Evolutionary conservation across 35 echinoderm and acorn worm genomes (phyloP), one percentile per base, ranked within the genome.

Genomic region (Stichopus chloronotus): DNA sequence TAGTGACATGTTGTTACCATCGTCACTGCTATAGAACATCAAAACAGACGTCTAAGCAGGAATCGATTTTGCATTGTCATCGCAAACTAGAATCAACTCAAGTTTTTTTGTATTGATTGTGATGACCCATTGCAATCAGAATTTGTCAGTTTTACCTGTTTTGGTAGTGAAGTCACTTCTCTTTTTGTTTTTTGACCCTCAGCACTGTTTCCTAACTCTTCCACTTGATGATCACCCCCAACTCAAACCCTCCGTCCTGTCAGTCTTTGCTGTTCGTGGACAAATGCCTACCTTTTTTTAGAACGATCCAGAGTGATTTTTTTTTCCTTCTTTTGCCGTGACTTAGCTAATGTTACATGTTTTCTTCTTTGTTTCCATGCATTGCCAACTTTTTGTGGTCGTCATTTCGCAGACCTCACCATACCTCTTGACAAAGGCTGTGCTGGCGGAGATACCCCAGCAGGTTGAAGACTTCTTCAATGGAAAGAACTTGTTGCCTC

Each of bases 381-480:
- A 22, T 5, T 80, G 21, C 10, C 78, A 19, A 80, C 21, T 84
- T 56, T 57, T 55, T 85, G 56, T 58, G 13, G 57, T 85, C 82
- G 55, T 89, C 87, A 14, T 74, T 43, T 43, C 22, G 58, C 78
- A 99, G 97, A 93, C 95, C 9, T 90, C 93, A 69, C 93, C 95
- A 52, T 94, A 96, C 59, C 93, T 85, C 57, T 79, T 99, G 89
- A 77, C 97, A 78, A 95, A 96, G 59, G 93, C 84, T 84, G 97
- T 99, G 19, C 84, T 99, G 74, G 97, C 97, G 25, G 97, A 99
- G 60, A 94, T 99, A 2, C 97, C 97, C 30, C 92, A 96, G 78
- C 97, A 99, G 91, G 92, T 99, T 6, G 81, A 82, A 58, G 83
- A 94, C 22, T 99, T 95, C 90, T 99, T 99, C 86, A 86, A 99